Evolutionary conservation across 2,888 invertebrate species (phyloP), one percentile per base, ranked within the genome.

Genomic region (Eupithecia tripunctaria): DNA sequence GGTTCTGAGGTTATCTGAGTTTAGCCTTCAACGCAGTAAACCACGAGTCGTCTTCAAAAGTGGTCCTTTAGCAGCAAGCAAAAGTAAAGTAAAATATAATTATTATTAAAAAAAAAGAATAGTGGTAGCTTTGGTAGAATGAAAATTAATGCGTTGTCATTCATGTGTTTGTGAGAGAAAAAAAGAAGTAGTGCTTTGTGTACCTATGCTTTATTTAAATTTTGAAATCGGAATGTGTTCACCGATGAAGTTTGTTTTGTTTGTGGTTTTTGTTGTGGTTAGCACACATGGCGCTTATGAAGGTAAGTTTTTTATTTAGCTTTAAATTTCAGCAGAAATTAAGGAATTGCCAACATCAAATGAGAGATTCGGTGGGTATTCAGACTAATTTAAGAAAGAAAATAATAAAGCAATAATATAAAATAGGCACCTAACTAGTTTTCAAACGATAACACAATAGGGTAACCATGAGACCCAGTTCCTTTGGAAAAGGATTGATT

Each of bases 251-350:
- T 43, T 62, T 62, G 62, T 68, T 68, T 68, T 60, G 41, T 32
- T 41, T 43, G 32, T 62, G 21, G 12, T 62, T 62, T 60, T 68
- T 10, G 38, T n/a, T 41, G 43, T 47, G 43, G 27, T 41, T 12
- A 3, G n/a, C 38, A 62, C 27, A 43, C 62, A 68, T 41, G 68
- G 68, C 32, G 68, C 68, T n/a, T 62, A 41, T 59, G 43, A 62
- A 43, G 68, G 68, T 68, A 32, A 29, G 66, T 43, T 47, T 12
- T 41, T 41, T 27, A 10, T 18, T 66, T 10, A 1, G 38, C 25
- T 64, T 38, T 5, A 25, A 56, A 38, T 21, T 21, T 21, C 4
- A 64, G 12, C 25, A 43, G n/a, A 47, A n/a, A 27, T 7, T 3
- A 5, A 6, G 7, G 2, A 6, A 32, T 32, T 32, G 32, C 32